Evolutionary conservation across 30 jellyfish, hydroid and myxozoan genomes (phyloP).

Genomic region (Hydra vulgaris): DNA sequence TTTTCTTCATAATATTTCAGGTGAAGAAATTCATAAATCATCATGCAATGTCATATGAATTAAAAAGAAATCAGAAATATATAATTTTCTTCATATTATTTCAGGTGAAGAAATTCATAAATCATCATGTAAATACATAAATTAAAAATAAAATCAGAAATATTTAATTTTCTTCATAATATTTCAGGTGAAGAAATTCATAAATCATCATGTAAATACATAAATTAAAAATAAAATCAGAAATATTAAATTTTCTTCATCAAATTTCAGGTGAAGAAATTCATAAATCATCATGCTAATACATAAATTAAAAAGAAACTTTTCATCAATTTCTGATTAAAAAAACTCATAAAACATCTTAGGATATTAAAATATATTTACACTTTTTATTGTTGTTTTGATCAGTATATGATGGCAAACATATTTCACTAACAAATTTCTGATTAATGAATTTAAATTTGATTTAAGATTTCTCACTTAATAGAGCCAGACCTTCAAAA

Average conservation of each 20-base stretch:
- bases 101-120: neutral
- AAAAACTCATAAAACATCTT: neutral
- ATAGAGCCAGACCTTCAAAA: no score
- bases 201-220: neutral
- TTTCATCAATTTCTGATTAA: no score
- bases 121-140: neutral
- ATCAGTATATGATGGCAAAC: no score
- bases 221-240: neutral
- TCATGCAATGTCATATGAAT: no score
- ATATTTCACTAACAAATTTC: no score
- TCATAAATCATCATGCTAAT: neutral
- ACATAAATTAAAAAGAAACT: no score
- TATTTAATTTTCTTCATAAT: neutral
- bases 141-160: neutral
- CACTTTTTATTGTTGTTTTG: no score
- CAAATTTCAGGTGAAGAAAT: neutral
- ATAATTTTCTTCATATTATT: neutral
- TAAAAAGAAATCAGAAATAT: neutral
- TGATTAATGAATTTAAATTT: no score
- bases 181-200: neutral
- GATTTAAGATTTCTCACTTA: no score
- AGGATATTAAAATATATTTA: no score
- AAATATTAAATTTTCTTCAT: neutral
- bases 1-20: neutral
- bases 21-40: neutral